phyloP scores from a whole-genome alignment of 53 echinoderm and acorn worm genomes.

The Crossaster papposus region DNA sequence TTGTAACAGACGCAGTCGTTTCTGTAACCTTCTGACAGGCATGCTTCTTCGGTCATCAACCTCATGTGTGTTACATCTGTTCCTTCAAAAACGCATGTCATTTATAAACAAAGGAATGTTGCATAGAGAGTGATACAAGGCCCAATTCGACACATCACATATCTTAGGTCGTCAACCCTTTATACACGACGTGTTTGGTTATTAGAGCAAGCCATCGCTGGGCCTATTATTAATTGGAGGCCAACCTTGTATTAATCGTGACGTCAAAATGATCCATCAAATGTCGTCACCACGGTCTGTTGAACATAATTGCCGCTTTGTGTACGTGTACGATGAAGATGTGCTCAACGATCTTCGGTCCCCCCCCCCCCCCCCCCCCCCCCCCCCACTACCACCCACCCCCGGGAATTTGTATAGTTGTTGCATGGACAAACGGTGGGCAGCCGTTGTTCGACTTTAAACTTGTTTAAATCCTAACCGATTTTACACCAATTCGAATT shows the following conservation, averaged over 20 bases:
- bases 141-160: neutral
- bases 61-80: conserved; percentile 6
- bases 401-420: no score
- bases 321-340: no score
- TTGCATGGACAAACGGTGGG: no score
- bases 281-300: neutral
- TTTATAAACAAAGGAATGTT: conserved; percentile 18
- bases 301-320: neutral
- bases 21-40: neutral
- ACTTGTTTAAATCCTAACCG: no score
- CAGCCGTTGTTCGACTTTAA: no score
- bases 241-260: neutral
- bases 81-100: neutral
- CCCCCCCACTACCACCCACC: no score
- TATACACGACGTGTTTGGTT: neutral
- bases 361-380: no score
- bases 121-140: neutral
- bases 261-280: neutral
- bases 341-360: no score
- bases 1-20: neutral
- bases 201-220: neutral
- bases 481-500: no score
- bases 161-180: conserved; percentile 46
- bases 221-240: neutral
- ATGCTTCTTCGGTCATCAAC: neutral